Base-by-base conservation (phyloP, 2,888 invertebrate genomes). In the Ctenicera cuprea region DNA sequence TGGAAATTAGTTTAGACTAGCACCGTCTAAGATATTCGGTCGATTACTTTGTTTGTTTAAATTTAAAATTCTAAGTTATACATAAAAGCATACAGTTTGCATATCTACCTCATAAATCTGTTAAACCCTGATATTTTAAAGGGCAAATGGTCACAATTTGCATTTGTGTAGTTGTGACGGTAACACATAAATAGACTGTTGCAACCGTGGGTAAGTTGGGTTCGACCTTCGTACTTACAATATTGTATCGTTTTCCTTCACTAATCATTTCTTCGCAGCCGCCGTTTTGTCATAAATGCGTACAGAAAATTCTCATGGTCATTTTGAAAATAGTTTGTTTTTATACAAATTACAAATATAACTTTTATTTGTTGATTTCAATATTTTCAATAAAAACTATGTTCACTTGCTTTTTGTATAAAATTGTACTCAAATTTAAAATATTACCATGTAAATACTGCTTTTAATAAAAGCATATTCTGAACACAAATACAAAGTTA, bases 1-100 rank as follows among this genome's bases (percentile, higher is more conserved):
- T 74, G 72, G 69, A 75, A 75, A 77, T 74, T 74, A 67, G 69
- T 72, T 64, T 65, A 66, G 70, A 70, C 71, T 64, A 63, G 54
- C 48, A 30, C 54, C 48, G 54, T 63, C 33, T 63, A 63, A 71
- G 38, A 62, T 54, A 62, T 45, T 26, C 48, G 43, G 22, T 59
- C 26, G 22, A 43, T 63, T 16, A 9, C 63, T 66, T 66, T 37
- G 45, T 22, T 38, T 33, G 66, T 12, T 26, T 7, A 38, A 30
- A 70, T 70, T 64, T 71, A 64, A 71, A 71, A 69, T 48, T 61
- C 54, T 18, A 38, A 20, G 22, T 66, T 33, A 38, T 22, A 63
- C 57, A 57, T 41, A 67, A 45, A 59, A 18, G 26, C 57, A 22
- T n/a, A 38, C 18, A 37, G 52, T 74, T 74, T 71, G 71, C 71